phyloP scores from a whole-genome alignment of 2,113 vertebrate genomes.

The Cromileptes altivelis region DNA sequence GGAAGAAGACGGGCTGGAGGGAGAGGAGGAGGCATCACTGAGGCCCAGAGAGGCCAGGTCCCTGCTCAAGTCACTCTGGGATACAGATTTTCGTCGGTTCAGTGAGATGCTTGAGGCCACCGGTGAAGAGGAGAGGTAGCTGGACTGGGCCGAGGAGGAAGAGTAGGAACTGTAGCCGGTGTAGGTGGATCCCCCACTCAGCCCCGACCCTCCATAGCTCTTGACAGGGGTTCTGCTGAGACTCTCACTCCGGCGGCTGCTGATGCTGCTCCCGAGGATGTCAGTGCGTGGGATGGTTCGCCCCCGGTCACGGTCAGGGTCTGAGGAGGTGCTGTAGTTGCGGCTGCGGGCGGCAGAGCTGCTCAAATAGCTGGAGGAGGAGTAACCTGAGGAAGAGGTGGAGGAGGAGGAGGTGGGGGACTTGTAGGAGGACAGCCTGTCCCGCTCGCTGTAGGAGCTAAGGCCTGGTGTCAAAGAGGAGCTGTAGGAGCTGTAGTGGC shows the following conservation, averaged over 20 bases:
- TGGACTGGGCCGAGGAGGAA: conserved; percentile 74
- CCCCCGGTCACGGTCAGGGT: conserved; percentile 83
- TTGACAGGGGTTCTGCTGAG: conserved; percentile 85
- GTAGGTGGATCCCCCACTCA: conserved; percentile 86
- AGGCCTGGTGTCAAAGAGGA: conserved; percentile 88
- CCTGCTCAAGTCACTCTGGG: conserved; percentile 92
- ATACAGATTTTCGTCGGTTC: conserved; percentile 89
- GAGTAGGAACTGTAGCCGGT: conserved; percentile 75
- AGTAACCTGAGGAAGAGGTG: conserved; percentile 78
- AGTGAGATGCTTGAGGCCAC: conserved; percentile 79
- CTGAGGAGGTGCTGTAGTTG: conserved; percentile 86
- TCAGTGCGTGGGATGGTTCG: conserved; percentile 87
- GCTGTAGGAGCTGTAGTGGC: conserved; percentile 90
- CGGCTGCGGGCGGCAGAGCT: conserved; percentile 78
- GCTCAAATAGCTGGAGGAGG: conserved; percentile 87
- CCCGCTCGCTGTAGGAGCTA: conserved; percentile 87
- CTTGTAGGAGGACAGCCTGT: conserved; percentile 85
- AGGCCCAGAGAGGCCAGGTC: conserved; percentile 89
- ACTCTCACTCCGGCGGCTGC: conserved; percentile 87
- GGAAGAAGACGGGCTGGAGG: conserved; percentile 78
- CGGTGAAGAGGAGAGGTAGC: conserved; percentile 86
- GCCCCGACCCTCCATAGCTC: conserved; percentile 75
- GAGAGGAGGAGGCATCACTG: conserved; percentile 80
- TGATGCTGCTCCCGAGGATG: conserved; percentile 77
- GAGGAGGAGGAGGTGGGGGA: conserved; percentile 64